These are phyloP conservation scores for Drosophila guanche DNA, from an alignment of 1,140 invertebrate species.

Conservation along the genomic window DNA sequence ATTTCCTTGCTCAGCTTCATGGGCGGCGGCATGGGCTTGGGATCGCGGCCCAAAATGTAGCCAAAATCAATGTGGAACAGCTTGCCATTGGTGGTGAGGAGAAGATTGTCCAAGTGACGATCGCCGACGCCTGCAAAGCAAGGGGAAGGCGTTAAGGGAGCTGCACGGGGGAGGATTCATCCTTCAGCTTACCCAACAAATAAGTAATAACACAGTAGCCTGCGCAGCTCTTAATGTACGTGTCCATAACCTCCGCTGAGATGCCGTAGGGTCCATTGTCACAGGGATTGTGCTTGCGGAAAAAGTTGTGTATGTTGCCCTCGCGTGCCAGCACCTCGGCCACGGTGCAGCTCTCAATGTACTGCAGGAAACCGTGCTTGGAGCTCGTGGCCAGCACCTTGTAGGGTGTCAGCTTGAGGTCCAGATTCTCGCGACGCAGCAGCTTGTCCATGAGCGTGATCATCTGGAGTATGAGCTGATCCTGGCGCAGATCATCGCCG, in stretches of 20 bases:
- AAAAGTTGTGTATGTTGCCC: slow-evolving; percentile 96
- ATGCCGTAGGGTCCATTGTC: slow-evolving; percentile 96
- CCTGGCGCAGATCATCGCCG: slow-evolving; percentile 99
- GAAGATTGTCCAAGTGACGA: slow-evolving; percentile 98
- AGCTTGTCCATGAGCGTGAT: slow-evolving; percentile 99
- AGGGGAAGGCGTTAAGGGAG: neutral
- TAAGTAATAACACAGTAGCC: slow-evolving; percentile 99
- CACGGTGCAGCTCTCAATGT: slow-evolving; percentile 96
- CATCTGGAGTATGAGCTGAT: slow-evolving; percentile 98
- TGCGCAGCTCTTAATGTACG: slow-evolving; percentile 98
- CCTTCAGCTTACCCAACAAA: slow-evolving; percentile 87
- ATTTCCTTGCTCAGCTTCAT: slow-evolving; percentile 99
- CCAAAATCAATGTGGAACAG: slow-evolving; percentile 99
- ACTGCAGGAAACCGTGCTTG: slow-evolving; percentile 98
- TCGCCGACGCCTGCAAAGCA: slow-evolving; percentile 93
- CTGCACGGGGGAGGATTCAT: neutral
- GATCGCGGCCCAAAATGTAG: slow-evolving; percentile 98
- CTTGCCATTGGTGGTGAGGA: slow-evolving; percentile 94
- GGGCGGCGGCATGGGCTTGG: slow-evolving; percentile 98
- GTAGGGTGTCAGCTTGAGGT: slow-evolving; percentile 98
- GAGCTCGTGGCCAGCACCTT: slow-evolving; percentile 96
- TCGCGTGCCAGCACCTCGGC: slow-evolving; percentile 95
- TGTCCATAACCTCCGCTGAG: slow-evolving; percentile 97
- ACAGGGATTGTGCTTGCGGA: slow-evolving; percentile 92
- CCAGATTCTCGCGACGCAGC: slow-evolving; percentile 95